Base-by-base conservation (phyloP, 2,113 vertebrate species). In the Mystacornis crossleyi region DNA sequence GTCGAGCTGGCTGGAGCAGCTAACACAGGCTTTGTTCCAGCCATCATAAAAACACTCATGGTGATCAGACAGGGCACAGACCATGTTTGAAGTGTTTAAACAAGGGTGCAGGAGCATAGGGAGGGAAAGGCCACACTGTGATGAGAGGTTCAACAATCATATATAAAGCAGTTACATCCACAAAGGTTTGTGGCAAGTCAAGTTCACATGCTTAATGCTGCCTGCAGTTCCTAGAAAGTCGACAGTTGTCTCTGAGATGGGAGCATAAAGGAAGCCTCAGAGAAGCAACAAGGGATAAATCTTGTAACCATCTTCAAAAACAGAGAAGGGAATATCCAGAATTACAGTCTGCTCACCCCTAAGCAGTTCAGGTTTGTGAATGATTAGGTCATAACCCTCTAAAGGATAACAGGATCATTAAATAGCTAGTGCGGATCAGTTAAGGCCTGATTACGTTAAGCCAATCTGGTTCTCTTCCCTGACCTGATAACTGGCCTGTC, bases 361-460 rank as follows among this genome's bases (percentile, higher is more conserved):
- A 61, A 82, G 54, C 71, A 86, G 60, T 55, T n/a, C 55, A 66
- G 26, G 60, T 90, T 81, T 78, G n/a, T 73, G 31, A 86, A 26
- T 81, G 86, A 90, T 90, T 81, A 67, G 75, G 80, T 97, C 64
- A 84, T 62, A 91, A 86, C 69, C 40, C 43, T 86, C 60, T 36
- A 79, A 84, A 93, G 61, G 40, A 40, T 51, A 91, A n/a, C 73
- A 78, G 72, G 84, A 92, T 89, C 70, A 81, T 81, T 81, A 81
- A 95, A 74, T 70, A 84, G 83, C 51, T 70, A 25, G 33, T 73
- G 60, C 26, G 51, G 86, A 92, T 84, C 81, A 81, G 73, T 86
- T 89, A 90, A 92, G 72, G 75, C 43, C 73, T 89, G 89, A 96
- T 95, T 96, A 91, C 0, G 1, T 91, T 89, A 96, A 89, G 86